Evolutionary conservation across 2,797 vertebrate genomes (phyloP).

Genomic region (Odontamblyopus rebecca): DNA sequence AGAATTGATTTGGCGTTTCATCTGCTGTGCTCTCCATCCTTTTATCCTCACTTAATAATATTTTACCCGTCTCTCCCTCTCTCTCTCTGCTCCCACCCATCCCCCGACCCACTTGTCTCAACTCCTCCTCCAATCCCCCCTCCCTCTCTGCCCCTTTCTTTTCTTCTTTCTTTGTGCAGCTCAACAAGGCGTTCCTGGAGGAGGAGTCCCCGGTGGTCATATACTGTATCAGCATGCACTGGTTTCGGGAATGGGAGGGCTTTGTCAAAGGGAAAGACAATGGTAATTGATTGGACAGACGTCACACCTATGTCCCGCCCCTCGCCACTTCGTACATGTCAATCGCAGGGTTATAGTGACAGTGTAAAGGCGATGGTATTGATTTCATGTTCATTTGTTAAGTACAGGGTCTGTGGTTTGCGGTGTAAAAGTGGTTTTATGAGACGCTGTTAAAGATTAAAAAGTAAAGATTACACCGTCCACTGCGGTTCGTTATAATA

Average conservation of each 20-base stretch:
- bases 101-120: slow-evolving; percentile 41
- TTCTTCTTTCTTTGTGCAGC: slow-evolving; percentile 70
- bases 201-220: slow-evolving; percentile 95
- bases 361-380: slow-evolving; percentile 6
- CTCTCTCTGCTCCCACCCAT: slow-evolving; percentile 10
- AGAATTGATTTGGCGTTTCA: slow-evolving; percentile 66
- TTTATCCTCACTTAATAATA: slow-evolving; percentile 61
- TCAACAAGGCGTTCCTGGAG: slow-evolving; percentile 99
- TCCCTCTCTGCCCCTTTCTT: slow-evolving; percentile 27
- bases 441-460: not conserved
- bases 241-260: slow-evolving; percentile 98
- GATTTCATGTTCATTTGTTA: slow-evolving; percentile 1
- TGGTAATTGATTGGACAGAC: slow-evolving; percentile 70
- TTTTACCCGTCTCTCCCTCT: not conserved
- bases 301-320: slow-evolving; percentile 24
- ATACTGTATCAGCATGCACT: slow-evolving; percentile 99
- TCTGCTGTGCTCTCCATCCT: slow-evolving; percentile 58
- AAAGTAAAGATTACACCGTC: not conserved
- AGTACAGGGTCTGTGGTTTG: not conserved
- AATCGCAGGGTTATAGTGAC: not conserved
- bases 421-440: not conserved
- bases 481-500: too few relatives aligned
- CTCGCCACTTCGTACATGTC: slow-evolving; percentile 43
- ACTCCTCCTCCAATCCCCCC: slow-evolving; percentile 54
- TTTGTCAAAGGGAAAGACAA: slow-evolving; percentile 97